phyloP scores from a whole-genome alignment of 23 tunicate species.

The Botrylloides violaceus region DNA sequence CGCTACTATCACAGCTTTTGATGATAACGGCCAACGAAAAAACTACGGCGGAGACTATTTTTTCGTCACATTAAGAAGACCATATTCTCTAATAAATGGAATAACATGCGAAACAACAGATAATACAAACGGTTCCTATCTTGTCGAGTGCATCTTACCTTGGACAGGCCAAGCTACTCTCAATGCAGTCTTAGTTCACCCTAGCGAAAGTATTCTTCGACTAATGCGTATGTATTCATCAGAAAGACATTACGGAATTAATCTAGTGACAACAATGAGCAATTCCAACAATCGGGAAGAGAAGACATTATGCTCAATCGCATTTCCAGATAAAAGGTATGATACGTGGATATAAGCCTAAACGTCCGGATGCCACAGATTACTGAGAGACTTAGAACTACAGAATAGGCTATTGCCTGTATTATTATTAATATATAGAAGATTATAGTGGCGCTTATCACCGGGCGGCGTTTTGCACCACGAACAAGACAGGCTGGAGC shows the following conservation, averaged over 20 bases:
- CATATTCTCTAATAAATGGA: not conserved
- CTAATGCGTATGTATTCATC: constrained; percentile 6
- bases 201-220: constrained; percentile 12
- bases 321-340: constrained; percentile 19
- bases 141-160: constrained; percentile 8
- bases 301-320: constrained; percentile 49
- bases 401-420: no score
- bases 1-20: constrained; percentile 23
- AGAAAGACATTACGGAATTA: not conserved
- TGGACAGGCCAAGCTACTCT: constrained; percentile 12
- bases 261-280: constrained; percentile 11
- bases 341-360: no score
- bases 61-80: constrained; percentile 5
- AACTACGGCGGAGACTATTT: constrained; percentile 22
- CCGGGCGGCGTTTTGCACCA: no score
- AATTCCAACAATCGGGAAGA: constrained; percentile 44
- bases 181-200: constrained; percentile 7
- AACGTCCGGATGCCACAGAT: no score
- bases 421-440: no score
- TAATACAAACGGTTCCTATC: constrained; percentile 1
- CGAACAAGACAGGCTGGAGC: no score
- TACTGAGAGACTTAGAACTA: no score
- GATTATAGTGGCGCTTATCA: no score
- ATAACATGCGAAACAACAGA: constrained; percentile 8
- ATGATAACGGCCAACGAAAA: constrained; percentile 17